phyloP scores from a whole-genome alignment of 2,888 invertebrate species.

The Dynastes grantii region DNA sequence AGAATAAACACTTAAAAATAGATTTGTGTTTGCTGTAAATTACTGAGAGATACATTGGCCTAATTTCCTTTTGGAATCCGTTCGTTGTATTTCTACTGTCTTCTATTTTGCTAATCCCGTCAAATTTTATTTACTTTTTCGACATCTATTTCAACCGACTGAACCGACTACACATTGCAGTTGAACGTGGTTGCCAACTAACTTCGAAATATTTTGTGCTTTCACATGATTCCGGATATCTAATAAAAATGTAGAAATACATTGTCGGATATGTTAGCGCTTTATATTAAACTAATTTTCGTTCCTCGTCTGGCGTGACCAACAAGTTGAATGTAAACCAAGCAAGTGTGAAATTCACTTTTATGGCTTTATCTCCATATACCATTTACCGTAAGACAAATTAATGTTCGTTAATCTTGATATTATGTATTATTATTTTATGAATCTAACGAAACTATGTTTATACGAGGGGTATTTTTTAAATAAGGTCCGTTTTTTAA shows the following conservation, averaged over 20 bases:
- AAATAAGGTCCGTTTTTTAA: too few species aligned
- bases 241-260: neutral
- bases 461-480: too few species aligned
- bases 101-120: conserved; percentile 12
- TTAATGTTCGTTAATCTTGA: too few species aligned
- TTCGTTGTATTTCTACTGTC: conserved; percentile 1
- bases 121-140: conserved; percentile 34
- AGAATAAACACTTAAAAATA: conserved; percentile 19
- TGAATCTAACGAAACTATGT: too few species aligned
- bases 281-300: conserved; percentile 6
- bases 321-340: neutral
- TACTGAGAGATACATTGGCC: conserved; percentile 18
- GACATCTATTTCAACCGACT: conserved; percentile 7
- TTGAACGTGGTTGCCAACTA: conserved; percentile 10
- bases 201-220: conserved; percentile 16
- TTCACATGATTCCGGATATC: neutral
- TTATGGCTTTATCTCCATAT: too few species aligned
- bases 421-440: too few species aligned
- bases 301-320: neutral
- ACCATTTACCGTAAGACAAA: too few species aligned
- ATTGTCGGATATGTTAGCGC: neutral
- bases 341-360: too few species aligned
- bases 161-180: neutral
- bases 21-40: conserved; percentile 8
- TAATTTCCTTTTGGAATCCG: conserved; percentile 18